Evolutionary conservation across 2,113 vertebrate species (phyloP), one percentile per base, ranked within the genome.

Genomic region (Heterotis niloticus): DNA sequence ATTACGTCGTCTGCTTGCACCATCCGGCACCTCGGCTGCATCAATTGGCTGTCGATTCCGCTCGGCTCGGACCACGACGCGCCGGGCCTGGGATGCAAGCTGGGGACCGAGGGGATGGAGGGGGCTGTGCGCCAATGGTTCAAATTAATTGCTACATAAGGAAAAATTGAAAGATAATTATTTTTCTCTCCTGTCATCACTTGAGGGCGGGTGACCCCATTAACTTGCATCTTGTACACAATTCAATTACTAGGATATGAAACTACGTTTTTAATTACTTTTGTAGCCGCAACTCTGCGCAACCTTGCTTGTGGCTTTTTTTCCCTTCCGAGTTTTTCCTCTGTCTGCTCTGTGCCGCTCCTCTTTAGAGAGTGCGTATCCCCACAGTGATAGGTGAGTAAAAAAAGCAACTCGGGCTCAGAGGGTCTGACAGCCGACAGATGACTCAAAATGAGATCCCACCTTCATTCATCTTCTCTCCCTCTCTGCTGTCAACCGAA

Each of bases 221-320:
- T 96, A 96, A 95, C 93, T 95, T 94, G 77, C 92, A 92, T 93
- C 94, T 95, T 96, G 95, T 96, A 95, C 93, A 96, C 94, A 95
- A 96, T 96, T 96, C 95, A 96, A 95, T 96, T 96, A 96, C 93
- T 89, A 87, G 92, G 91, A 95, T 93, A 95, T 94, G 94, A 94
- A 94, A 95, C 95, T 96, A 95, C 93, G 94, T 94, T 96, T 95
- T 95, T 96, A 95, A 96, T 96, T 96, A 95, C 94, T 94, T 96
- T 79, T 1, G 93, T 90, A 94, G 90, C 90, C 91, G 89, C 91
- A 81, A 83, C 90, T 92, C 88, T 90, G 93, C 94, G 95, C 93
- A 95, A 94, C 93, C 90, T 93, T 95, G 94, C 95, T 29, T 60
- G 75, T 74, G 56, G 54, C 16, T 51, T 56, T 51, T 28, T 75